These are phyloP conservation scores for Microcebus ravelobensis DNA, from an alignment of 2,113 vertebrate species.

Conservation along the genomic window DNA sequence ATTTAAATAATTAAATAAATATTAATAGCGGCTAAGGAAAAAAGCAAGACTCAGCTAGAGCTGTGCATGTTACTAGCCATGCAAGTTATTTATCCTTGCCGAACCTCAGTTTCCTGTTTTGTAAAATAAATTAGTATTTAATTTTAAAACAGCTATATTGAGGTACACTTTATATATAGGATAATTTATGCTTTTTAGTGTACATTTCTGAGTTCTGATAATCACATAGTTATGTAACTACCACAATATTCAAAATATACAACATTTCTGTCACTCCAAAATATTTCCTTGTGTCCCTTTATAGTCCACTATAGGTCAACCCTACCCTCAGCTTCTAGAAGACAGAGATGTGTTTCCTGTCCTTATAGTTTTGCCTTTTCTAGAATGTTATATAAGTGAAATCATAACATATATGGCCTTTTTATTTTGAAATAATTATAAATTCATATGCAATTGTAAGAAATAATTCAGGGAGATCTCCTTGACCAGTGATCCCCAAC, in stretches of 20 bases:
- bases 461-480: neutral
- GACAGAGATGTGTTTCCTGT: neutral
- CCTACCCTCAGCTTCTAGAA: neutral
- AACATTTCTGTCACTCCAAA: neutral
- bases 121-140: neutral
- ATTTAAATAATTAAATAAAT: neutral
- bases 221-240: neutral
- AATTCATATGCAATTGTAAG: neutral
- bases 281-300: neutral
- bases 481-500: too few species aligned
- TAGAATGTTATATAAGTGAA: neutral
- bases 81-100: neutral
- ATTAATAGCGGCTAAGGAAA: neutral
- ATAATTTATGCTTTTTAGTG: neutral
- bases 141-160: neutral
- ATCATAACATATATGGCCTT: neutral
- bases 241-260: neutral
- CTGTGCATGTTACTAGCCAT: neutral
- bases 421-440: neutral
- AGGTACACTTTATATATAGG: neutral
- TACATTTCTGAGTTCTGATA: neutral
- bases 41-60: neutral
- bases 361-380: neutral
- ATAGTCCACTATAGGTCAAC: neutral
- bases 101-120: neutral